Percentiles rank a stretch among this genome's conserved stretches.
phyloP scores from a whole-genome alignment of 2,797 vertebrate species.

The Mergus octosetaceus region DNA sequence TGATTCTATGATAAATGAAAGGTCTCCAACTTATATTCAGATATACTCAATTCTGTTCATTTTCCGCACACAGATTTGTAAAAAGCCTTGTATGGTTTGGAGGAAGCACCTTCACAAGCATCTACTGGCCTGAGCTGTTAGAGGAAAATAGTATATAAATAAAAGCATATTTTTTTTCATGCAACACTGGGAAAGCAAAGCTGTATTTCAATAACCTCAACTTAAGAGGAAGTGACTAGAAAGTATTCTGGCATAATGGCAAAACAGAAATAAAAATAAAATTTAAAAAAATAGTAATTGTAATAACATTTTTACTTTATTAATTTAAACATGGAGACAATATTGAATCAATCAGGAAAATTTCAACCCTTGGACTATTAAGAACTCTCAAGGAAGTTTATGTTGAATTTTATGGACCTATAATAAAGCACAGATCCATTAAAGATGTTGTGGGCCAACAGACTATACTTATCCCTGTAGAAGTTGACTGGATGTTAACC shows the following conservation, averaged over 20 bases:
- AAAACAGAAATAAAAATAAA: background rate
- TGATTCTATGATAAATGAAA: background rate
- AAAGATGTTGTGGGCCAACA: background rate
- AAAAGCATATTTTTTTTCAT: background rate
- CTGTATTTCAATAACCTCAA: background rate
- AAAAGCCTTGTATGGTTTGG: background rate
- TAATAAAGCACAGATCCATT: background rate
- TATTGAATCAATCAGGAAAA: background rate
- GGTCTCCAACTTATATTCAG: background rate
- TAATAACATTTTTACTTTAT: background rate
- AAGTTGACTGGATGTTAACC: background rate
- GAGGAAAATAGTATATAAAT: background rate
- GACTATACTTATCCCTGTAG: background rate
- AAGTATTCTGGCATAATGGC: background rate
- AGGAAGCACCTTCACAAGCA: background rate
- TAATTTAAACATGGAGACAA: background rate
- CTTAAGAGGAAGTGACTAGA: background rate
- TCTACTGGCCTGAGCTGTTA: too few relatives aligned
- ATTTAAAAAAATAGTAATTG: background rate
- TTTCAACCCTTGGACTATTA: background rate
- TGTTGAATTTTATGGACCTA: background rate
- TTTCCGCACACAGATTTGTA: background rate
- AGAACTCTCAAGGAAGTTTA: background rate
- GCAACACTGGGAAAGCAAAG: background rate
- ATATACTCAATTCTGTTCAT: background rate